These are phyloP conservation scores for Furcula furcula DNA, from an alignment of 2,888 invertebrate genomes.

Conservation along the genomic window DNA sequence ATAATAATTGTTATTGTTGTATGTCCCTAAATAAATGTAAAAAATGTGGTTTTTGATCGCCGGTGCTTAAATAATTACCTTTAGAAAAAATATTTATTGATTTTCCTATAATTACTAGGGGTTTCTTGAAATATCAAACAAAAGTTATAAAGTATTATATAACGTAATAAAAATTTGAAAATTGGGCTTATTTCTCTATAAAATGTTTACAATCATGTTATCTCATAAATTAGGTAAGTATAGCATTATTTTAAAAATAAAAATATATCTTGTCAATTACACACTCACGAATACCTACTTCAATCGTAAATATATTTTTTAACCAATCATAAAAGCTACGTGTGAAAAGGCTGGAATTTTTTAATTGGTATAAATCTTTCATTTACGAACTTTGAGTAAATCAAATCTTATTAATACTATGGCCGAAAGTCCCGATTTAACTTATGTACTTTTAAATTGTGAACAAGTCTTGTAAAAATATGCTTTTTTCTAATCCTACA, in stretches of 20 bases:
- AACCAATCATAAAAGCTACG: constrained; percentile 12
- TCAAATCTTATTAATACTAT: too few species aligned
- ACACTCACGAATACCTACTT: constrained; percentile 20
- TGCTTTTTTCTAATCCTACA: constrained; percentile 7
- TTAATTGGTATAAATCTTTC: constrained; percentile 3
- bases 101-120: too few species aligned
- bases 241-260: constrained; percentile 7
- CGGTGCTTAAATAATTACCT: too few species aligned
- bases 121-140: too few species aligned
- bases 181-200: constrained; percentile 21
- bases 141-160: too few species aligned
- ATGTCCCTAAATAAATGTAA: too few species aligned
- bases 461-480: constrained; percentile 12
- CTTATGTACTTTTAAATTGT: constrained; percentile 9
- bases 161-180: constrained; percentile 16
- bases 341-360: constrained; percentile 50
- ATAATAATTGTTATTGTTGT: too few species aligned
- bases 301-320: constrained; percentile 5
- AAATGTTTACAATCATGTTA: constrained; percentile 14
- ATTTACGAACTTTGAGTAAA: too few species aligned
- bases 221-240: constrained; percentile 21
- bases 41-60: too few species aligned
- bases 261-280: constrained; percentile 44
- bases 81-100: too few species aligned
- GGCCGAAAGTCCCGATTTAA: too few species aligned